Evolutionary conservation across 2,888 invertebrate genomes (phyloP).

Genomic region (Dasypogon diadema): DNA sequence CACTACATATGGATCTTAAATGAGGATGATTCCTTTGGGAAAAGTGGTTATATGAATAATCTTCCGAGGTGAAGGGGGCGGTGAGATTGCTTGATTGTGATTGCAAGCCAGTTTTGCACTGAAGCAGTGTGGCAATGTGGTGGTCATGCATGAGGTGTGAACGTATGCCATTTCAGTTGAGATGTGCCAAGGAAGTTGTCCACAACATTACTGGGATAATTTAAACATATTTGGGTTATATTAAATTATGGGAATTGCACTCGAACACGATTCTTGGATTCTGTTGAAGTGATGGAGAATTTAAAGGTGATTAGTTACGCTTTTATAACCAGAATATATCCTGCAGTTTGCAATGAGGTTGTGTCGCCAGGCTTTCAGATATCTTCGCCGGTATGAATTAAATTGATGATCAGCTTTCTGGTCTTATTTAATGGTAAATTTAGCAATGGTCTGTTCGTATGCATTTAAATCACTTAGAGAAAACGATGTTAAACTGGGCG

Average conservation of each 20-base stretch:
- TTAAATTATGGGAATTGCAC: neutral
- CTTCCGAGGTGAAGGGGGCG: neutral
- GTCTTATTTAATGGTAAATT: too few species aligned
- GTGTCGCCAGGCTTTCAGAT: too few species aligned
- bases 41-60: conserved; percentile 42
- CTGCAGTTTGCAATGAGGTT: too few species aligned
- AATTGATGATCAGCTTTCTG: too few species aligned
- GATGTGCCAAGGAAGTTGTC: neutral
- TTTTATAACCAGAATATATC: too few species aligned
- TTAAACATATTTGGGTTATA: neutral
- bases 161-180: neutral
- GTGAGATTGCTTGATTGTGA: conserved; percentile 27
- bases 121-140: neutral
- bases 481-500: too few species aligned
- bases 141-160: conserved; percentile 5
- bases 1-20: conserved; percentile 31
- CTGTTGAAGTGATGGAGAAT: neutral
- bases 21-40: conserved; percentile 28
- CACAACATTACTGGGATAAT: neutral
- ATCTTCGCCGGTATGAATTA: too few species aligned
- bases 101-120: neutral
- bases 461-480: too few species aligned
- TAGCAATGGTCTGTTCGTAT: too few species aligned
- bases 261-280: neutral
- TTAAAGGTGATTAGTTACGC: neutral